phyloP scores from a whole-genome alignment of 2,797 vertebrate genomes.

The Gallinago nigripennis region DNA sequence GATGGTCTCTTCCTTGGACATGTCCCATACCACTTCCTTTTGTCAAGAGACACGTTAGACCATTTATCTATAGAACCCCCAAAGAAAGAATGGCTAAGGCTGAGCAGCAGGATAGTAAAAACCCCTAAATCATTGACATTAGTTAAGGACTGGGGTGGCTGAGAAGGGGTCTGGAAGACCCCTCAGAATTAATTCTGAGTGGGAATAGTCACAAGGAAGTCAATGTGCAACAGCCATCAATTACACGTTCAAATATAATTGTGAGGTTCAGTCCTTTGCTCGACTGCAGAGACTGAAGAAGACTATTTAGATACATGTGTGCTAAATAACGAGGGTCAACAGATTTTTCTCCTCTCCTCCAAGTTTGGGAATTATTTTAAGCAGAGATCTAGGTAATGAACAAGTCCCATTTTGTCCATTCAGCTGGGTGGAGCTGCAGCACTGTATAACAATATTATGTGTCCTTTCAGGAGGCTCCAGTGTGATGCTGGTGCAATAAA shows the following conservation, averaged over 20 bases:
- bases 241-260: neutral
- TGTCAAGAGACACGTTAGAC: constrained; percentile 9
- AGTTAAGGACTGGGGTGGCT: neutral
- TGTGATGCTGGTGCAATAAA: neutral
- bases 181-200: neutral
- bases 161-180: neutral
- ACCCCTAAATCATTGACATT: neutral
- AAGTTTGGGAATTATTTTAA: neutral
- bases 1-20: constrained; percentile 15
- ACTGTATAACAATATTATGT: neutral
- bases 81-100: neutral
- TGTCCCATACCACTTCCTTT: constrained; percentile 30
- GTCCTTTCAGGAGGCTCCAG: neutral
- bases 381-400: neutral
- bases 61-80: neutral
- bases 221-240: neutral
- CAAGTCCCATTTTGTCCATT: neutral
- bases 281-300: neutral
- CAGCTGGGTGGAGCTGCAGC: constrained; percentile 25
- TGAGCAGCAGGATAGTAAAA: neutral
- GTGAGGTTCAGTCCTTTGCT: neutral
- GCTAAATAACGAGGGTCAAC: neutral
- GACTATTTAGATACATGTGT: neutral
- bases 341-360: neutral
- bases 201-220: neutral